A percentile compares a stretch with the other conserved stretches of the same genome.
Evolutionary conservation across 2,888 invertebrate species (phyloP).

Genomic region (Fragum sueziense): DNA sequence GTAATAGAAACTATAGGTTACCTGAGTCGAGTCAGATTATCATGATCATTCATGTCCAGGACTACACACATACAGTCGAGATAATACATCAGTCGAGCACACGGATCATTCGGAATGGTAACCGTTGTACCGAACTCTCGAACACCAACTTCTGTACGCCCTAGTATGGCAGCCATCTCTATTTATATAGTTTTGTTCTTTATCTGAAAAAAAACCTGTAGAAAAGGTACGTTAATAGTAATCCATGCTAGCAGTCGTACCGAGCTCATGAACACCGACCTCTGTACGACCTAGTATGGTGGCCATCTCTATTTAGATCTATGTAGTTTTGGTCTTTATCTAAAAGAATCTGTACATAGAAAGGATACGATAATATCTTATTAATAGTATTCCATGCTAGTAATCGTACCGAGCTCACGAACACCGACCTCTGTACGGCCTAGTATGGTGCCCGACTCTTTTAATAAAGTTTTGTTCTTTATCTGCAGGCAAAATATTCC

Average conservation of each 20-base stretch:
- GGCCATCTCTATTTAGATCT: constrained; percentile 39
- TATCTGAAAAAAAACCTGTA: no score
- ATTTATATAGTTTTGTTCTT: background rate
- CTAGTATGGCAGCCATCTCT: constrained; percentile 46
- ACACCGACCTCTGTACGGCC: constrained; percentile 45
- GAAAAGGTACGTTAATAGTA: no score
- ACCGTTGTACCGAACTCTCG: constrained; percentile 38
- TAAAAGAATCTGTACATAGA: no score
- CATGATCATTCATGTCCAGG: constrained; percentile 42
- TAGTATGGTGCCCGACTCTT: constrained; percentile 36
- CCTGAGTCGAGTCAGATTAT: constrained; percentile 38
- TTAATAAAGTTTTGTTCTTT: no score
- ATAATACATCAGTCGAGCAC: constrained; percentile 56
- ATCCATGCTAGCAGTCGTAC: no score
- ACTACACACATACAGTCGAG: constrained; percentile 55
- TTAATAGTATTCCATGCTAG: no score
- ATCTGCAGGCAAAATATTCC: no score
- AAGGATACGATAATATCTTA: no score
- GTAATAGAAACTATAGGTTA: no score
- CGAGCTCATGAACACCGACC: constrained; percentile 46
- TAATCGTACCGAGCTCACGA: constrained; percentile 32
- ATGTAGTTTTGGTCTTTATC: no score
- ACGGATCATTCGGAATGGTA: constrained; percentile 43
- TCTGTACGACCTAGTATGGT: constrained; percentile 44
- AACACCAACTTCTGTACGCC: constrained; percentile 44